Base-by-base conservation (phyloP, 2,797 vertebrate species). In the Rachycentron canadum region DNA sequence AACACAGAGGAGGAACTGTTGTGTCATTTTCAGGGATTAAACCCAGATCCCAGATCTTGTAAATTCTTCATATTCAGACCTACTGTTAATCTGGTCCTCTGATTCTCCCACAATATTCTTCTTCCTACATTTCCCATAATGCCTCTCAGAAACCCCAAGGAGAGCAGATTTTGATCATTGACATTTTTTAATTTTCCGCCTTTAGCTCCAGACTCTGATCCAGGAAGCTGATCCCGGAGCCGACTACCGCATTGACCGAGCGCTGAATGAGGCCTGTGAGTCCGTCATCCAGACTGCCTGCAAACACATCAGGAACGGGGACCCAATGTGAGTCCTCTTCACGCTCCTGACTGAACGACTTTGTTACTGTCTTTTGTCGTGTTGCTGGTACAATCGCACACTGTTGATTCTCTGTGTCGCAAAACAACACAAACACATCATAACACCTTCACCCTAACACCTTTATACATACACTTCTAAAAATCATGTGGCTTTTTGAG, bases 221-320 rank as follows among this genome's bases (percentile, higher is more conserved):
- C 97, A 99, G 78, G 97, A 97, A 49, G 97, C 97, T 0, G 97
- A 99, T 88, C 98, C 97, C 0, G 98, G 96, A 41, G 96, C 97
- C 0, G 97, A 99, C 90, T 99, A 99, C 72, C 95, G 98, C 64
- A 99, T 99, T 0, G 98, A 99, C 79, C 93, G 98, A 0, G 98
- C 98, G 0, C 91, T 99, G 72, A 99, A 98, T 7, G 98, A 99
- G 91, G 98, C 98, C 76, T 99, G 98, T 0, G 97, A 99, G 76
- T 98, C 97, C 0, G 98, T 99, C 75, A 98, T 98, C 80, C 98
- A 98, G 93, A 99, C 98, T 0, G 97, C 98, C 89, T 99, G 98
- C 94, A 98, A 98, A 86, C 97, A 99, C 93, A 98, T 99, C 70
- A 95, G 97, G 10, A 97, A 92, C 0, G 98, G 98, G 89, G 97